Evolutionary conservation across 2,113 vertebrate genomes (phyloP).

Genomic region (Pelodiscus sinensis): DNA sequence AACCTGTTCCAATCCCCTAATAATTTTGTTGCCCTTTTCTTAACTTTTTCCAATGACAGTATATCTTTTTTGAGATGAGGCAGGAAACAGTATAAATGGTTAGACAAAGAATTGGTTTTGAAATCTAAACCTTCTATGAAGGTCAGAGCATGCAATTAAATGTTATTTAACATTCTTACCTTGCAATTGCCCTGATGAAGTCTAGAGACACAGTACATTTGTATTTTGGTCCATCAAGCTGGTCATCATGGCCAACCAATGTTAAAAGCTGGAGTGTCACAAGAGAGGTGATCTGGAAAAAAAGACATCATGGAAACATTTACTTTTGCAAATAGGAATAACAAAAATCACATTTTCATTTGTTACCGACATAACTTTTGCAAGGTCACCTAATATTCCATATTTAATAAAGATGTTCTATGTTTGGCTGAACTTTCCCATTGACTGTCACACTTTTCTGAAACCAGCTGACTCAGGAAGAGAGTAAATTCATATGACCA

Average conservation of each 20-base stretch:
- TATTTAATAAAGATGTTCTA: background rate
- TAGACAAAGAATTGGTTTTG: conserved; percentile 28
- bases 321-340: background rate
- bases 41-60: no score
- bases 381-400: rapidly evolving
- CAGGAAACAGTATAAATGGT: background rate
- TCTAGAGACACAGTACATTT: conserved; percentile 95
- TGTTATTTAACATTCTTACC: conserved; percentile 74
- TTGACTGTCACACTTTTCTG: background rate
- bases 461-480: background rate
- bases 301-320: background rate
- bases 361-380: background rate
- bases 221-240: conserved; percentile 93
- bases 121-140: conserved; percentile 44
- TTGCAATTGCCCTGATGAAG: conserved; percentile 92
- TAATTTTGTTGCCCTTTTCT: no score
- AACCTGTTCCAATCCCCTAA: no score
- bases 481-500: background rate
- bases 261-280: conserved; percentile 93
- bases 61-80: no score
- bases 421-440: background rate
- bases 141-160: conserved; percentile 13
- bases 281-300: conserved; percentile 91
- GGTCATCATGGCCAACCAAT: conserved; percentile 90
- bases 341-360: background rate